These are phyloP conservation scores for Xiphias gladius DNA, from an alignment of 2,113 vertebrate species.

Conservation along the genomic window DNA sequence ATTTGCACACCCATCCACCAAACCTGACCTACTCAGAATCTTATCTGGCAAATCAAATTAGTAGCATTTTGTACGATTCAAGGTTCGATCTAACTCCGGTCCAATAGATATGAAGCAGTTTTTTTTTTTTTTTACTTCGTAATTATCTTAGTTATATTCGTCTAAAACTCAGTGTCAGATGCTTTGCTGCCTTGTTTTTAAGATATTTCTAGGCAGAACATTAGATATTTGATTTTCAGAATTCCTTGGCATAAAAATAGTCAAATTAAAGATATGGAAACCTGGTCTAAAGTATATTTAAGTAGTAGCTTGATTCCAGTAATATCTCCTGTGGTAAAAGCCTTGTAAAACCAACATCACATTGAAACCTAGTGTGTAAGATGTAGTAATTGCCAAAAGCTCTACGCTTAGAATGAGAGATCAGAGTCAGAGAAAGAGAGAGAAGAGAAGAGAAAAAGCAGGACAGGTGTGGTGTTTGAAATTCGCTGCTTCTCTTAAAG, in stretches of 20 bases:
- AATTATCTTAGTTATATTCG: too few species aligned
- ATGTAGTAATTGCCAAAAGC: slow-evolving; percentile 14
- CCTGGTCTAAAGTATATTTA: background rate
- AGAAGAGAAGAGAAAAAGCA: slow-evolving; percentile 39
- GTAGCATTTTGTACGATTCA: too few species aligned
- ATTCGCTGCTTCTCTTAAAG: slow-evolving; percentile 31
- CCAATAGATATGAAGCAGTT: too few species aligned
- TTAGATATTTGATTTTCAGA: background rate
- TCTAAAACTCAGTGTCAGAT: background rate
- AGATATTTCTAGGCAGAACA: background rate
- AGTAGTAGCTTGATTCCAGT: background rate
- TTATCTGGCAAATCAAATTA: too few species aligned
- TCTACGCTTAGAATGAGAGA: background rate
- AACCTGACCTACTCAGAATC: too few species aligned
- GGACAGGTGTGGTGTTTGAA: slow-evolving; percentile 58
- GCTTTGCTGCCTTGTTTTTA: background rate
- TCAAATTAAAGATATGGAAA: background rate
- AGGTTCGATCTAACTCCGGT: background rate
- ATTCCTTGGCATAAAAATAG: background rate
- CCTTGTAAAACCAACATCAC: background rate
- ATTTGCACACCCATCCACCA: too few species aligned
- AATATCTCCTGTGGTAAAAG: background rate
- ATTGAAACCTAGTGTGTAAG: background rate
- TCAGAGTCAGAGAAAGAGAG: slow-evolving; percentile 12
- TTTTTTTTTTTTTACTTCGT: too few species aligned